Evolutionary conservation across 1,140 invertebrate species (phyloP), one percentile per base, ranked within the genome.

Genomic region (Ctenoplectra terminalis): DNA sequence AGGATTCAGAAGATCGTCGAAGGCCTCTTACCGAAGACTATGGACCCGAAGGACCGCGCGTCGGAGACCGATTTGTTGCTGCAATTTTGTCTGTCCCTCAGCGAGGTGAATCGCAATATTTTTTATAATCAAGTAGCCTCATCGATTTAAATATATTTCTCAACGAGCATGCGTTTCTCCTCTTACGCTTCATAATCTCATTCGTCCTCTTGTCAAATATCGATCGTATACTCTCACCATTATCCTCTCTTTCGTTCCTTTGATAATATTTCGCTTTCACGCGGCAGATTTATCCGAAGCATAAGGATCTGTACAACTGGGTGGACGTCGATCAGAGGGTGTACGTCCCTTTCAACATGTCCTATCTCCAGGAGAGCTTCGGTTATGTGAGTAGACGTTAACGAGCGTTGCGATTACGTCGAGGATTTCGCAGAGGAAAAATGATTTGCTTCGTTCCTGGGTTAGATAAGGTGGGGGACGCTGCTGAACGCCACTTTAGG

Each of bases 21-120:
- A 11, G 90, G 91, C 31, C 89, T 94, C 66, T 85, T 94, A 48
- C 94, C 94, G 17, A 91, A 87, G 56, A 90, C 90, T n/a, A 94
- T 94, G 92, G 85, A 90, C 17, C 70, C 87, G 2, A 88, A 88
- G 43, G 84, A 92, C 61, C 90, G 92, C 79, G 89, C 89, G 17
- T 91, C 89, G 56, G 94, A 94, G 77, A 88, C 87, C 17, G 92
- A 94, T 84, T 89, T 92, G 50, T 90, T 94, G 52, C 81, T 94
- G 67, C 90, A 94, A 48, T 94, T 94, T 87, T 94, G 93, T 40
- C 89, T 92, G 54, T 91, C 93, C 74, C 89, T 94, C 54, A 92
- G 90, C 61, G 93, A 94, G 91, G 94, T 94, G 84, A 81, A 15
- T 20, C 43, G 6, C 11, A 50, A 17, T 0, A 8, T 37, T 13